These are phyloP conservation scores for Lasioglossum calceatum DNA, from an alignment of 2,888 invertebrate genomes.

Conservation along the genomic window DNA sequence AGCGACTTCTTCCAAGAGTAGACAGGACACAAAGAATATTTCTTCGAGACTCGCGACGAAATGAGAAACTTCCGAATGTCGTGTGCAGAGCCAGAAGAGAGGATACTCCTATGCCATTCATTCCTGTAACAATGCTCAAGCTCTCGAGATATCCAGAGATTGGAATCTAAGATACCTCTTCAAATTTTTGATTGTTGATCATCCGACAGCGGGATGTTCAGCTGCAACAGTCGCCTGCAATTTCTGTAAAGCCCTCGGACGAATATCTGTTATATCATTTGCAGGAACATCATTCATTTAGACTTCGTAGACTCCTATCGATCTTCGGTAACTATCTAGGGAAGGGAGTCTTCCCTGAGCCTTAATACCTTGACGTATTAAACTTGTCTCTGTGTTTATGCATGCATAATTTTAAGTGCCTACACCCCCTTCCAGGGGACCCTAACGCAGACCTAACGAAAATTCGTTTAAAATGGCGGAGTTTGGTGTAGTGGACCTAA, in stretches of 20 bases:
- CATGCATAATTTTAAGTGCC: not conserved
- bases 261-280: not conserved
- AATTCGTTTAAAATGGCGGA: not conserved
- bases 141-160: slow-evolving; percentile 18
- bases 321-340: too few species aligned
- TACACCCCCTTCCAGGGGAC: not conserved
- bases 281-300: not conserved
- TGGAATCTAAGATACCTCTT: slow-evolving; percentile 7
- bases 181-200: not conserved
- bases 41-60: slow-evolving; percentile 19
- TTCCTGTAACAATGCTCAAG: not conserved
- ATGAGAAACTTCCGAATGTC: slow-evolving; percentile 40
- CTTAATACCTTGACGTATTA: too few species aligned
- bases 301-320: too few species aligned
- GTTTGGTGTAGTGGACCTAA: too few species aligned
- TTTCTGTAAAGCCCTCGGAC: not conserved
- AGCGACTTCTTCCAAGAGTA: slow-evolving; percentile 28
- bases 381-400: not conserved
- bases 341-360: not conserved
- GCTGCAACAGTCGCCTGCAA: not conserved
- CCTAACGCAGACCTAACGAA: not conserved
- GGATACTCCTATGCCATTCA: slow-evolving; percentile 24
- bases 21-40: slow-evolving; percentile 20
- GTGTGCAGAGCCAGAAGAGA: not conserved
- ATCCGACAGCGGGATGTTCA: not conserved